These are phyloP conservation scores for Pangasius larnaudii DNA, from an alignment of 2,797 vertebrate genomes.

Conservation along the genomic window DNA sequence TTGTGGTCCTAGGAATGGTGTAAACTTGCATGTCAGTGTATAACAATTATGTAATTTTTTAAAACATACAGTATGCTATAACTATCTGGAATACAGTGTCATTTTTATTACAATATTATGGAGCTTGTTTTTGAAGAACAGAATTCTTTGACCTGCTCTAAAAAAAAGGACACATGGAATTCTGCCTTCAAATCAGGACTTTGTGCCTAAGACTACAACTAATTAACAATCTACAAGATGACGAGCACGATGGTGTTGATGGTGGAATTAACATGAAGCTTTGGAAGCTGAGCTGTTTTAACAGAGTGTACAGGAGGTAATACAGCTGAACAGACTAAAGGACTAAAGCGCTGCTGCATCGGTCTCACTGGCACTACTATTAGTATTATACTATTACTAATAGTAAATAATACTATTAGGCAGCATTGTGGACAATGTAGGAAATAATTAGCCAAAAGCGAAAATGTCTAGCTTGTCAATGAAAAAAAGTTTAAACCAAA, in stretches of 20 bases:
- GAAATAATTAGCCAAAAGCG: background rate
- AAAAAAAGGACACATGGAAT: background rate
- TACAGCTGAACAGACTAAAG: background rate
- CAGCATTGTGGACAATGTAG: background rate
- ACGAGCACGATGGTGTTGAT: background rate
- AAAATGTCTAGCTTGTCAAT: background rate
- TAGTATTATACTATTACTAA: background rate
- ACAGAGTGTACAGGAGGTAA: no score
- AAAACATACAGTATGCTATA: no score
- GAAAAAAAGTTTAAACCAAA: background rate
- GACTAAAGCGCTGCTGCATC: background rate
- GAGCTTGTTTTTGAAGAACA: background rate
- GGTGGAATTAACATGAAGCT: background rate
- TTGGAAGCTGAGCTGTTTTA: background rate
- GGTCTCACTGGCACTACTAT: background rate
- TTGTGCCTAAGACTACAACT: background rate
- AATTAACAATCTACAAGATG: background rate
- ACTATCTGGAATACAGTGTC: background rate
- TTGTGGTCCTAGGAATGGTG: background rate
- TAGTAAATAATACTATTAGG: no score
- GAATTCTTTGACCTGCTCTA: background rate
- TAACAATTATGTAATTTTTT: background rate
- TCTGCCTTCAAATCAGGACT: background rate
- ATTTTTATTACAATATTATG: background rate
- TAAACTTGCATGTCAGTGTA: background rate